Conservation (phyloP, 2,797 vertebrate genomes). For the Parambassis ranga region DNA sequence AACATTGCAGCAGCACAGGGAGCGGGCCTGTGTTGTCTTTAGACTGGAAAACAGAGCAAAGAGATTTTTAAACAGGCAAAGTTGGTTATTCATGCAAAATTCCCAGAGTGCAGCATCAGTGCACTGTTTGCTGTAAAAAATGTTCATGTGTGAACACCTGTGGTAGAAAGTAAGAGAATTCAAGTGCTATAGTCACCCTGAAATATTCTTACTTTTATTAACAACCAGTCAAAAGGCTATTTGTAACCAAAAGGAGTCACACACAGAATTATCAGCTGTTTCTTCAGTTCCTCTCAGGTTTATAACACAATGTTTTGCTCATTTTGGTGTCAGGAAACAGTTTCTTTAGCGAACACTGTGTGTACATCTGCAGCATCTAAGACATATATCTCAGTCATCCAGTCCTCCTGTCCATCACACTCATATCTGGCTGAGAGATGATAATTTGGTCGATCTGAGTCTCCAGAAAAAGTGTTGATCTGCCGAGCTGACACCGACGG, state of each 20-base stretch:
- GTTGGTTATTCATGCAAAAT: conserved; percentile 16
- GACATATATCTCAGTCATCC: too few species aligned
- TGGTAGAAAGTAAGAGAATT: neutral
- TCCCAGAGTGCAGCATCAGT: neutral
- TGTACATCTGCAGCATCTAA: too few species aligned
- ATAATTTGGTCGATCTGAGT: too few species aligned
- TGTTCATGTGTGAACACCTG: neutral
- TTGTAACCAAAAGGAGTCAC: neutral
- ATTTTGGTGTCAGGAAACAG: neutral
- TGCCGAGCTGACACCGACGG: too few species aligned
- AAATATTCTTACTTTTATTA: neutral
- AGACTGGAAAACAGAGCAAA: conserved; percentile 15
- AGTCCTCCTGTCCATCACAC: too few species aligned
- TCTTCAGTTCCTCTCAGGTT: too few species aligned
- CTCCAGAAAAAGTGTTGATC: too few species aligned
- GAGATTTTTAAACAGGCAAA: conserved; percentile 29
- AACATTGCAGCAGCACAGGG: conserved; percentile 35
- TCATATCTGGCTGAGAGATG: too few species aligned
- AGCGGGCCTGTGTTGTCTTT: conserved; percentile 28
- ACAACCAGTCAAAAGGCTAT: neutral
- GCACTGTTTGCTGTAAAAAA: neutral
- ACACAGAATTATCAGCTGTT: neutral
- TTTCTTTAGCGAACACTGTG: neutral
- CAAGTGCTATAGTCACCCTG: neutral
- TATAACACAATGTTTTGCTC: neutral